Evolutionary conservation across 2,888 invertebrate species (phyloP).

Genomic region (Laothoe populi): DNA sequence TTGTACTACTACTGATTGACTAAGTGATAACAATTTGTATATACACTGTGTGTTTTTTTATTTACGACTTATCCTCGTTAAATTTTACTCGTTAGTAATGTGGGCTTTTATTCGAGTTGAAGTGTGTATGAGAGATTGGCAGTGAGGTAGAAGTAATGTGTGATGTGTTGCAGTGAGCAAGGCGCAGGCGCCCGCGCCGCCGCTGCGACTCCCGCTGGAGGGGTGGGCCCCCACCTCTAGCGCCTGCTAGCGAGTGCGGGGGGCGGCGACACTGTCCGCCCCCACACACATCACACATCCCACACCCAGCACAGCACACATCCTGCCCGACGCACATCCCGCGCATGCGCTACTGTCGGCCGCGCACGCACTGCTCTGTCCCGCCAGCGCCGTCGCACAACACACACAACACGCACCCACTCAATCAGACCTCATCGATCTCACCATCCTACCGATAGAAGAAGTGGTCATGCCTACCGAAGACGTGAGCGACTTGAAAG

Average conservation of each 20-base stretch:
- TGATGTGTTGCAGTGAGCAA: conserved; percentile 71
- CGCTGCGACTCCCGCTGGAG: conserved; percentile 82
- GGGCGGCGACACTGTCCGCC: conserved; percentile 53
- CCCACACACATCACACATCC: conserved; percentile 31
- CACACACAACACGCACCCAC: conserved; percentile 29
- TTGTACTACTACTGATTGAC: conserved; percentile 4
- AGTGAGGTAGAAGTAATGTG: neutral
- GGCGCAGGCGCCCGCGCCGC: conserved; percentile 87
- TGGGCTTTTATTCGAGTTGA: neutral
- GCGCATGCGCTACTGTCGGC: conserved; percentile 66
- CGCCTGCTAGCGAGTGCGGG: conserved; percentile 81
- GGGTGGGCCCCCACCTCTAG: conserved; percentile 84
- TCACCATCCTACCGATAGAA: conserved; percentile 58
- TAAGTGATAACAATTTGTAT: conserved; percentile 23
- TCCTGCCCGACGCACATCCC: conserved; percentile 61
- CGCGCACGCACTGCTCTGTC: conserved; percentile 69
- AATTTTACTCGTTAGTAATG: neutral
- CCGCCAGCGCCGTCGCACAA: conserved; percentile 58
- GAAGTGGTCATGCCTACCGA: conserved; percentile 58
- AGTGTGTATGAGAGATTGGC: neutral
- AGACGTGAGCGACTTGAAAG: conserved; percentile 72
- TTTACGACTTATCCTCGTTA: conserved; percentile 5
- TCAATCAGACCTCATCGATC: conserved; percentile 34
- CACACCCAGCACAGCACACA: conserved; percentile 46
- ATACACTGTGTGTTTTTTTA: conserved; percentile 26